phyloP scores from a whole-genome alignment of 2,888 invertebrate species.

The Drosophila borborema region DNA sequence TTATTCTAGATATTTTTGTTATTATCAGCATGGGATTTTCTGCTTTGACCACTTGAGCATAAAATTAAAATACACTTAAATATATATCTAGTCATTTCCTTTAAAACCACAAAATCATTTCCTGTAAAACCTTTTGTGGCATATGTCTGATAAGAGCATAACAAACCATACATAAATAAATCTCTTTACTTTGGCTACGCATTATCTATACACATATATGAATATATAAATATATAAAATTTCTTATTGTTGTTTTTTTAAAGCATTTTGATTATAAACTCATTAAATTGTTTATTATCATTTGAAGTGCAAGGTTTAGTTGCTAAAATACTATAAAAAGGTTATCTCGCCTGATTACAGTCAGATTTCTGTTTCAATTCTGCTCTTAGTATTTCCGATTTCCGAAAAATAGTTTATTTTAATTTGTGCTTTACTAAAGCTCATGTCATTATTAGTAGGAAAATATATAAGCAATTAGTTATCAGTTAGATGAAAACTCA shows the following conservation, averaged over 20 bases:
- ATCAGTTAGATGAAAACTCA: slow-evolving; percentile 5
- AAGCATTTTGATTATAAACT: slow-evolving; percentile 7
- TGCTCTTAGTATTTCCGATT: neutral
- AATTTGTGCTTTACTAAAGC: neutral
- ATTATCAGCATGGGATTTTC: neutral
- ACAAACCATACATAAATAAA: neutral
- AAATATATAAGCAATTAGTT: neutral
- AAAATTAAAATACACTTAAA: neutral
- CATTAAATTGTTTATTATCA: slow-evolving; percentile 36
- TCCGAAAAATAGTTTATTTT: neutral
- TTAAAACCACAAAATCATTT: slow-evolving; percentile 6
- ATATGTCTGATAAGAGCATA: slow-evolving; percentile 5
- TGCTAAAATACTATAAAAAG: slow-evolving; percentile 9
- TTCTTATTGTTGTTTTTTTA: slow-evolving; percentile 7
- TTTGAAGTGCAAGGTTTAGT: slow-evolving; percentile 25
- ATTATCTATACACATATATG: neutral
- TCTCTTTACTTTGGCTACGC: neutral
- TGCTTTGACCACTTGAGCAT: neutral
- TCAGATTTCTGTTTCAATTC: neutral
- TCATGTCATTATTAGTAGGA: slow-evolving; percentile 5
- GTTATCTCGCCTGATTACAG: slow-evolving; percentile 24
- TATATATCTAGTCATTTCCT: slow-evolving; percentile 5
- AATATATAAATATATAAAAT: neutral
- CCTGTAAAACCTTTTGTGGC: neutral
- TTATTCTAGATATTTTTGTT: neutral